Conservation (phyloP, 2,888 invertebrate genomes). For the Pandemis cinnamomeana region DNA sequence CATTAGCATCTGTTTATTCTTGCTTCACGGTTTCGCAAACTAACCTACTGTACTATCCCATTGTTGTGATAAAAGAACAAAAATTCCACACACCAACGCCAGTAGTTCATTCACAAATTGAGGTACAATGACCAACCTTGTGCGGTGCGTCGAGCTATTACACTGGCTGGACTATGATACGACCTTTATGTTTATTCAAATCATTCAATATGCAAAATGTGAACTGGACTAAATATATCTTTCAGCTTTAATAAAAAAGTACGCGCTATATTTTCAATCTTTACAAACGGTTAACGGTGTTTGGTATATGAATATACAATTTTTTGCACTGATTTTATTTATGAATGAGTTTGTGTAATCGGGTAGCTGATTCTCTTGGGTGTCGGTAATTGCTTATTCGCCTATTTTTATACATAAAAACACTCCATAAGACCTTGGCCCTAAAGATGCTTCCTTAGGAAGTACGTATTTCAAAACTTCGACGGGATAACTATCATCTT, state of each 20-base stretch:
- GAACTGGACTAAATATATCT: slow-evolving; percentile 6
- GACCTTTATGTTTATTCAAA: slow-evolving; percentile 38
- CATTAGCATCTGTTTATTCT: slow-evolving; percentile 21
- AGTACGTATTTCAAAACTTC: too few species aligned
- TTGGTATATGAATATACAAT: too few species aligned
- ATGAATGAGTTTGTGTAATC: background rate
- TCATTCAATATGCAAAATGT: slow-evolving; percentile 26
- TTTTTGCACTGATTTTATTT: background rate
- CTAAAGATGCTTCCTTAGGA: too few species aligned
- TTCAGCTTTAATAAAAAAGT: background rate
- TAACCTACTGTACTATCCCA: slow-evolving; percentile 10
- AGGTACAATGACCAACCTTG: slow-evolving; percentile 31
- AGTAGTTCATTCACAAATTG: slow-evolving; percentile 35
- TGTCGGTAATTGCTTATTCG: too few species aligned
- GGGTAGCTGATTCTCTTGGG: too few species aligned
- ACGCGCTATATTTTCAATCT: background rate
- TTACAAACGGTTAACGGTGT: background rate
- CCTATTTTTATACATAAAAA: too few species aligned
- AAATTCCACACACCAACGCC: slow-evolving; percentile 20
- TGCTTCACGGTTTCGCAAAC: slow-evolving; percentile 26
- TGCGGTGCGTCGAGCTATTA: slow-evolving; percentile 10
- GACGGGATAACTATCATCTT: too few species aligned
- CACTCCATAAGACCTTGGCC: too few species aligned
- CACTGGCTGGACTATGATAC: slow-evolving; percentile 22
- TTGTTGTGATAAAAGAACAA: slow-evolving; percentile 2